Base-by-base conservation (phyloP, 2,113 vertebrate genomes). In the Poicephalus gulielmi region DNA sequence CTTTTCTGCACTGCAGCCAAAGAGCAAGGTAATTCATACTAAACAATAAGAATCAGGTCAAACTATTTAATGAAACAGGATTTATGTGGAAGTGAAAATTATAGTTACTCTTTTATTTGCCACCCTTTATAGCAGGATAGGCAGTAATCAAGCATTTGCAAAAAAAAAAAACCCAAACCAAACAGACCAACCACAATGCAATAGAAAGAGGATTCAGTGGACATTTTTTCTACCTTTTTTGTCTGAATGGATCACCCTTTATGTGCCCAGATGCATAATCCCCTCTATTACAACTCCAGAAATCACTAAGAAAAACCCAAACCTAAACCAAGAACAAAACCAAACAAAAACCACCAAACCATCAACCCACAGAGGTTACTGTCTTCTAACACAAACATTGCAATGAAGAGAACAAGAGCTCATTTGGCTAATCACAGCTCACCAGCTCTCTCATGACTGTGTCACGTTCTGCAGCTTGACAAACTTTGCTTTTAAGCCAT, bases 391-490 rank as follows among this genome's bases (percentile, higher is more conserved):
- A 37, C 23, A n/a, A 27, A 52, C 24, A 25, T 3, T 37, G 13
- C 5, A 11, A 68, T 3, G n/a, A 79, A 13, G 28, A 64, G 53
- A 74, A 41, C 1, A 5, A 46, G 19, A 68, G 44, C 20, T 53
- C 1, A 22, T 63, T 39, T 59, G 67, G 19, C 33, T 85, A 27
- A 15, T 10, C 17, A 6, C 2, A 53, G 66, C 69, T 66, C 28
- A 0, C 44, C 50, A 39, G 23, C 53, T 41, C 53, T 69, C 76
- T 35, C 50, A 46, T 4, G 0, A 16, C 25, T 17, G 17, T 0
- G 0, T 23, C 4, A 0, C 3, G 5, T 19, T 57, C 62, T 53
- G 57, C 57, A 63, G 11, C 62, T 46, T 39, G 33, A 25, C 44
- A 57, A 66, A 39, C 41, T 59, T 28, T 24, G 27, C 27, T 60